These are phyloP conservation scores for Jaculus jaculus DNA, from an alignment of 2,113 vertebrate genomes.

Conservation along the genomic window DNA sequence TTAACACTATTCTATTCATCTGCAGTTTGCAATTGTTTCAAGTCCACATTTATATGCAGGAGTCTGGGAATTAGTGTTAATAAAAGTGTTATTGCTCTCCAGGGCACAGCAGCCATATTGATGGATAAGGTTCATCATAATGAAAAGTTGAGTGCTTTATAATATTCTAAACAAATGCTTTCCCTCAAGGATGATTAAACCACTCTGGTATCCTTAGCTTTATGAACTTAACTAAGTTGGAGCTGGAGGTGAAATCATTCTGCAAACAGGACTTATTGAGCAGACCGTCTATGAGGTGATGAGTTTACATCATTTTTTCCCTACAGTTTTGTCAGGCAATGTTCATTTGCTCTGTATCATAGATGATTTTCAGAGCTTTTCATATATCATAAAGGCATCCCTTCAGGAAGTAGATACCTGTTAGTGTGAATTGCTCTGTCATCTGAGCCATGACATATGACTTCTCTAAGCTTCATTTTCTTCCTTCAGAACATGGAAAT, in stretches of 20 bases:
- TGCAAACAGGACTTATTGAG: neutral
- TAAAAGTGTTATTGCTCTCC: slow-evolving; percentile 42
- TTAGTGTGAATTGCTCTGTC: neutral
- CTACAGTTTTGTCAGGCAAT: neutral
- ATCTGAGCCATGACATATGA: neutral
- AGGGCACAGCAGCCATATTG: slow-evolving; percentile 21
- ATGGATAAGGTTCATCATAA: slow-evolving; percentile 52
- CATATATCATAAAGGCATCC: neutral
- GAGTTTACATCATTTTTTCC: neutral
- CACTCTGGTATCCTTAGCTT: neutral
- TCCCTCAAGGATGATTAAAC: neutral
- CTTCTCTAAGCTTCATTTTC: neutral
- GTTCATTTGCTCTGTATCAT: neutral
- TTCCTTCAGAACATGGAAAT: slow-evolving; percentile 12
- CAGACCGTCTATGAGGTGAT: neutral
- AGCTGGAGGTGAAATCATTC: neutral
- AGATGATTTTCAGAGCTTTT: slow-evolving; percentile 6
- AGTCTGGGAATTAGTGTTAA: slow-evolving; percentile 44
- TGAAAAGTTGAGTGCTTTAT: slow-evolving; percentile 50
- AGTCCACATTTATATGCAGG: neutral
- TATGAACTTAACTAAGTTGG: slow-evolving; percentile 16
- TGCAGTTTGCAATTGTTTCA: neutral
- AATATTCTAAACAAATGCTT: slow-evolving; percentile 59
- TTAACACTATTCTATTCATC: neutral
- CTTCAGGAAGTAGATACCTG: slow-evolving; percentile 9